A percentile compares a stretch with the other conserved stretches of the same genome.
Evolutionary conservation across 2,113 vertebrate species (phyloP).

Genomic region (Muntiacus reevesi): DNA sequence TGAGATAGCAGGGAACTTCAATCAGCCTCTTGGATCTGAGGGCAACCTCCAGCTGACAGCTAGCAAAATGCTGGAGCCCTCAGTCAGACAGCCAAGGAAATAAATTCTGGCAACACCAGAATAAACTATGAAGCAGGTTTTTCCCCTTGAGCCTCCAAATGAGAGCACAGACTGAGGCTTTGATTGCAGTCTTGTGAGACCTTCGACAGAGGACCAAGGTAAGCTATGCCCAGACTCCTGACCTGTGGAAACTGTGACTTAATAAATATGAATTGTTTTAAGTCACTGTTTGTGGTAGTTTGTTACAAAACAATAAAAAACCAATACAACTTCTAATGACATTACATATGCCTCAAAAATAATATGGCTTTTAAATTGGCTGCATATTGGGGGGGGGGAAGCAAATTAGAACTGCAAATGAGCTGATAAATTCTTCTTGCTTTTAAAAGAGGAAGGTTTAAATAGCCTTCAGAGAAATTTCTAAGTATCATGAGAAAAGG

Average conservation of each 20-base stretch:
- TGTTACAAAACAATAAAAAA: not conserved
- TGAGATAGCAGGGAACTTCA: not conserved
- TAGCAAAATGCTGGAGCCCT: not conserved
- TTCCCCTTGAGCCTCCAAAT: not conserved
- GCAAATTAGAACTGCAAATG: not conserved
- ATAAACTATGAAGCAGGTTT: not conserved
- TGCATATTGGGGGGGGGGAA: not conserved
- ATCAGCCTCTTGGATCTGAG: not conserved
- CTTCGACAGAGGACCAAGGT: not conserved
- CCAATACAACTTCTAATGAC: not conserved
- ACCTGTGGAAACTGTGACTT: not conserved
- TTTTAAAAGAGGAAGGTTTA: not conserved
- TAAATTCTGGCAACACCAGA: not conserved
- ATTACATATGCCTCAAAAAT: not conserved
- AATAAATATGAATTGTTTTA: not conserved
- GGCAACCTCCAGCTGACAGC: not conserved
- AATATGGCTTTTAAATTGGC: not conserved
- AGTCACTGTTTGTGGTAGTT: not conserved
- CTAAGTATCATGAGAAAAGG: not conserved
- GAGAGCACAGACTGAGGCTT: not conserved
- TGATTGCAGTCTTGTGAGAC: not conserved
- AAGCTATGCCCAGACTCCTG: not conserved
- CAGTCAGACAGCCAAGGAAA: not conserved
- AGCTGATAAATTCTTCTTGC: not conserved
- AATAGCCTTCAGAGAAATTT: not conserved